phyloP scores from a whole-genome alignment of 1,140 invertebrate genomes.

The Temnothorax longispinosus region DNA sequence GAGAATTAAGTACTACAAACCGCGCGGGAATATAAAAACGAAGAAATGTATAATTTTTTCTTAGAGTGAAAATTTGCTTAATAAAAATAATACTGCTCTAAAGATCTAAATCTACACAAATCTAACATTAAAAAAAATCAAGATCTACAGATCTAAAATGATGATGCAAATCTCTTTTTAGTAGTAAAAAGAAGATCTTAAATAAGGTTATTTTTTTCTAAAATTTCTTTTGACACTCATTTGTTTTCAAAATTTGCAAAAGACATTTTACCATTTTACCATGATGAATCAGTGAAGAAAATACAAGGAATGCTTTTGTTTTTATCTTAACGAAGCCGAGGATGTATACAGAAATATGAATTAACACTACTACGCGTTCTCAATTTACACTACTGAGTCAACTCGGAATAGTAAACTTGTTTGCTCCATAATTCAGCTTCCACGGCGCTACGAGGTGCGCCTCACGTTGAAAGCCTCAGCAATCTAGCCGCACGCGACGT shows the following conservation, averaged over 20 bases:
- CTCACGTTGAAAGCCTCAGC: constrained; percentile 16
- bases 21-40: not conserved
- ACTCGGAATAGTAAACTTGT: constrained; percentile 54
- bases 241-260: not conserved
- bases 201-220: not conserved
- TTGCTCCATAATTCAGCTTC: constrained; percentile 50
- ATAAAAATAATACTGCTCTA: not conserved
- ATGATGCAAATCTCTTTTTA: not conserved
- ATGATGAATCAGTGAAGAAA: not conserved
- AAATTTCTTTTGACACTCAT: not conserved
- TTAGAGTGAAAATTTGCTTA: not conserved
- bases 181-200: not conserved
- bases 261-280: not conserved
- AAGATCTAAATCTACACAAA: not conserved
- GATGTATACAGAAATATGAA: constrained; percentile 7
- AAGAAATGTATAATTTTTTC: not conserved
- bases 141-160: not conserved
- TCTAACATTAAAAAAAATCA: not conserved
- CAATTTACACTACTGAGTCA: constrained; percentile 48
- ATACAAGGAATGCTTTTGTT: not conserved
- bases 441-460: not conserved
- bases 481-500: constrained; percentile 22
- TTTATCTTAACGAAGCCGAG: constrained; percentile 1
- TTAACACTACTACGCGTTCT: constrained; percentile 27
- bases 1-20: not conserved